Base-by-base conservation (phyloP, 2,797 vertebrate species). In the Mormyrops attenuatus region DNA sequence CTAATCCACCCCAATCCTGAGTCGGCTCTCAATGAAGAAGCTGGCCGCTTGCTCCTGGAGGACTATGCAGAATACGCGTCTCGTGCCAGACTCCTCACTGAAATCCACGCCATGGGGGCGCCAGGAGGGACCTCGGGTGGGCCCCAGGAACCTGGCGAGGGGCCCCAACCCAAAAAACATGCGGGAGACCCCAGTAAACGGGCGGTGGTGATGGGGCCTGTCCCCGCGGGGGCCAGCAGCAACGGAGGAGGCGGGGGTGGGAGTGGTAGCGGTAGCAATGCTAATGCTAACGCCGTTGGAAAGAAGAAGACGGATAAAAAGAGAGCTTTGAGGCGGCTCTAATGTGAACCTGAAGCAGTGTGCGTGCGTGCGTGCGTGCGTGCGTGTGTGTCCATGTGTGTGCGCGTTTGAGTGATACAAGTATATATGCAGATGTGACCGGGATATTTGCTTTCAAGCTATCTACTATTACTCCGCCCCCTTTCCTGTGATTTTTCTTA, bases 261-360 rank as follows among this genome's bases (percentile, higher is more conserved):
- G 90, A 94, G 94, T 26, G 94, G 93, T 90, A 91, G 73, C 63
- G 52, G 77, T 77, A 94, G 91, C 80, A 95, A 94, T 92, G 95
- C 91, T 93, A 94, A 89, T 94, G 97, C 93, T 93, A 95, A 92
- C 88, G 92, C 95, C 93, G 96, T 95, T 38, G 96, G 95, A 88
- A 98, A 98, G 94, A 98, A 98, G 94, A 98, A 98, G 95, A 96
- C 95, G 0, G 97, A 98, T 95, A 98, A 99, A 96, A 99, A 98
- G 92, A 96, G 98, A 55, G 97, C 97, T 0, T 95, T 99, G 92
- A 96, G 97, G 92, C 96, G 98, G 93, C 97, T 98, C 96, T 98
- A 98, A 96, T 91, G 93, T 86, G 85, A 91, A 91, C 15, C 1
- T 88, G 85, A 91, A 90, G 92, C 50, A 93, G 88, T 88, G 90